Base-by-base conservation (phyloP, 2,797 vertebrate genomes). In the Danio albolineatus region DNA sequence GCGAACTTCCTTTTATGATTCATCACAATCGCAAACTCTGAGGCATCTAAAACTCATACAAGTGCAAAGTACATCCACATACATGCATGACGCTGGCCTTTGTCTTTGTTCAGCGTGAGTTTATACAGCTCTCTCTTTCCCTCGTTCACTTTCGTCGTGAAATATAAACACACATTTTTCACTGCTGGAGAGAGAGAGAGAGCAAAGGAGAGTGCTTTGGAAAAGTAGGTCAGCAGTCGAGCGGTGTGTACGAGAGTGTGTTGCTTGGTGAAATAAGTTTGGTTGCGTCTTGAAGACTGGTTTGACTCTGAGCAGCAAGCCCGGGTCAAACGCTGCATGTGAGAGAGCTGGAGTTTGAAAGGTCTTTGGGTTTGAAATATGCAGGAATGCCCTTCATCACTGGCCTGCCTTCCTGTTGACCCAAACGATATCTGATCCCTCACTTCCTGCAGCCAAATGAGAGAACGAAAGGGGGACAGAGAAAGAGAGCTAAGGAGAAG, bases 151-250 rank as follows among this genome's bases (percentile, higher is more conserved):
- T 41, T 78, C 4, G 28, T 53, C 4, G 0, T 28, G 19, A 62
- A 72, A 36, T 72, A 71, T 78, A 78, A 78, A 78, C 76, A 79
- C 65, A 60, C 77, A 79, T 79, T 79, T 62, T 71, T 79, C 57
- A 79, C 17, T 10, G 28, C 51, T 10, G 44, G 53, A 59, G n/a
- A 78, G 64, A 67, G 51, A 28, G n/a, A 36, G 54, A 48, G 64
- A 67, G 51, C 28, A 53, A 64, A 72, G 44, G 57, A 62, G 67
- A 21, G 10, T 72, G 51, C 56, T 72, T 72, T 54, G 56, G 54
- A 73, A 90, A 92, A 91, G 90, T 91, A 91, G 91, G 91, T 92
- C 91, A 93, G 87, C 90, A 86, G 87, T 76, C 76, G 84, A 85
- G 38, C 17, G 65, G 80, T 75, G 56, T 81, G 69, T 70, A 46